phyloP scores from a whole-genome alignment of 2,113 vertebrate species.

The Python bivittatus region DNA sequence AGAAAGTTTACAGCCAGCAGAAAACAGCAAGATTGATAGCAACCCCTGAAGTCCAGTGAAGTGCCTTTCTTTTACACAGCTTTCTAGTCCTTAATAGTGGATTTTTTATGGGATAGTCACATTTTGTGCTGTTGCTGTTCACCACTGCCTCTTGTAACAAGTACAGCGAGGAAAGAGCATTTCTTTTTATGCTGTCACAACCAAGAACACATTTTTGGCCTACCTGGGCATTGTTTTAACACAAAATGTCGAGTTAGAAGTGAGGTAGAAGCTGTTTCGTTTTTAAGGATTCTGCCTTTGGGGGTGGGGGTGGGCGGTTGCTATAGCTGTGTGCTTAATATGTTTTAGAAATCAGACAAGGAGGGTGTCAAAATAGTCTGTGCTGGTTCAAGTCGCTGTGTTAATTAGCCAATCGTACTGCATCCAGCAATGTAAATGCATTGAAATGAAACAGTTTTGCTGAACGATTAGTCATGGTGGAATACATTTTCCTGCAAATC shows the following conservation, averaged over 20 bases:
- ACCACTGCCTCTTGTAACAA: neutral
- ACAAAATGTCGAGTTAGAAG: neutral
- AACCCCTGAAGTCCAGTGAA: neutral
- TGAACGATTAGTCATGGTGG: neutral
- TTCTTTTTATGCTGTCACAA: neutral
- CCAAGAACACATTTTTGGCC: neutral
- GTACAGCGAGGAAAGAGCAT: neutral
- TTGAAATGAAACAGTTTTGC: neutral
- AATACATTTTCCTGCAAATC: neutral
- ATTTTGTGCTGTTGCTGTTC: neutral
- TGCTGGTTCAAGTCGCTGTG: neutral
- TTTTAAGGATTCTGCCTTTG: neutral
- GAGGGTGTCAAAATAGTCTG: neutral
- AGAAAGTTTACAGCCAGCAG: neutral
- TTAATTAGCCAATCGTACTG: neutral
- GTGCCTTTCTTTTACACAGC: neutral
- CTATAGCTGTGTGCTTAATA: neutral
- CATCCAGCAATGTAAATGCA: neutral
- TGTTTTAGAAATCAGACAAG: neutral
- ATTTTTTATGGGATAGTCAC: neutral
- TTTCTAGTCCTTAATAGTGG: neutral
- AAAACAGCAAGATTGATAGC: neutral
- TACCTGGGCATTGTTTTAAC: neutral
- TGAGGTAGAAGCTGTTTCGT: neutral
- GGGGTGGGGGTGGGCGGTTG: neutral